Evolutionary conservation across 2,797 vertebrate species (phyloP), one percentile per base, ranked within the genome.

Genomic region (Holocentrus rufus): DNA sequence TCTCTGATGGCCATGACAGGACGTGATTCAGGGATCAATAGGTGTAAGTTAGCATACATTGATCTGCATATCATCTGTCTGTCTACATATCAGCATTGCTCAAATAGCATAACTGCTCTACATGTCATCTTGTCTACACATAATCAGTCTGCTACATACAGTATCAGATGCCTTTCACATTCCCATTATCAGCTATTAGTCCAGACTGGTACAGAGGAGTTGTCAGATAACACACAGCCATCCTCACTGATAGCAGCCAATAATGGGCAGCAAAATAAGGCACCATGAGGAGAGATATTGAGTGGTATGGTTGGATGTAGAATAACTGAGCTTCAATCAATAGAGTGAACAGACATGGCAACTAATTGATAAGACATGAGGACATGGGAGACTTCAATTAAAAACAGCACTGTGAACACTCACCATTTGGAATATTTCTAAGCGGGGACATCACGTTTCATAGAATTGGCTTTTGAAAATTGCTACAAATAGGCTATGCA

Each of bases 361-460:
- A 42, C 58, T 54, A 46, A 42, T 44, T 53, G 31, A 55, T 54
- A 30, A 0, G 34, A 42, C 23, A 59, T n/a, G 18, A n/a, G 17
- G 46, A 30, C 61, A 53, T 59, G 23, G 23, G 17, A 59, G 62
- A 58, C 59, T n/a, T 47, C 30, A 60, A 60, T 39, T 69, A 69
- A 50, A 20, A 70, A 44, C 2, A 46, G 10, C 47, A 44, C 47
- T 42, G 15, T 10, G 36, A 46, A 46, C 39, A 62, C 57, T 39
- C 30, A 1, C 7, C 15, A 53, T n/a, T 14, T 70, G 31, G 22
- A 53, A 25, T 53, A 17, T 65, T 53, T 53, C 6, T 25, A 23
- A 15, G n/a, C 56, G 20, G 8, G 61, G 57, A 27, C 44, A 47
- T 62, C n/a, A 47, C 42, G 49, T 53, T 36, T 53, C 13, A 39